A percentile compares a stretch with the other conserved stretches of the same genome.
These are phyloP conservation scores for Corythornis leucogaster DNA, from an alignment of 2,797 vertebrate genomes.

Conservation along the genomic window DNA sequence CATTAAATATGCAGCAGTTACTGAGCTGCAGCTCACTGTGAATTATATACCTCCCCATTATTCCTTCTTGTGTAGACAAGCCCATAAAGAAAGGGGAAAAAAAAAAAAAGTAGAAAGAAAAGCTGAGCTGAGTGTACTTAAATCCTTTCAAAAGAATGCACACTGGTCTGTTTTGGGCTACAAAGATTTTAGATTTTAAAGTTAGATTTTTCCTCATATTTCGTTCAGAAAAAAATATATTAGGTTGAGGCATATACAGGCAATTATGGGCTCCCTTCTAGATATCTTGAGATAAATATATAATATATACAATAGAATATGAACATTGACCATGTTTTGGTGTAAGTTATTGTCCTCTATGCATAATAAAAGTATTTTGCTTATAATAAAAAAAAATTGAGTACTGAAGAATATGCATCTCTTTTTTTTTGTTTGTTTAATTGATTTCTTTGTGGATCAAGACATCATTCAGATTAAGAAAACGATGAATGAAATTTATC, in stretches of 20 bases:
- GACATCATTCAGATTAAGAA: neutral
- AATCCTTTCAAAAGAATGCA: neutral
- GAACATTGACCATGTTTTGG: neutral
- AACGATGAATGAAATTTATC: neutral
- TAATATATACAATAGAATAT: neutral
- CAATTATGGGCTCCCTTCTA: neutral
- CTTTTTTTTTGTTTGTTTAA: neutral
- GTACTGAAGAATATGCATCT: neutral
- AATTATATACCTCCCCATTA: constrained; percentile 35
- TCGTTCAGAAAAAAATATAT: neutral
- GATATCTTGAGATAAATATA: neutral
- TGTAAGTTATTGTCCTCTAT: neutral
- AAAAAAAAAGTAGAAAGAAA: neutral
- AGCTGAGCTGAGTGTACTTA: neutral
- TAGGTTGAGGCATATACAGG: neutral
- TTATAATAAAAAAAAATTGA: neutral
- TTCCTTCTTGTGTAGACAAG: constrained; percentile 11
- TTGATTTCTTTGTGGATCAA: neutral
- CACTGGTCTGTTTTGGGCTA: neutral
- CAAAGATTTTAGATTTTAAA: neutral
- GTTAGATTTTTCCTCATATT: neutral
- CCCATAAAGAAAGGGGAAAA: neutral
- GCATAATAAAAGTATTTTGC: neutral
- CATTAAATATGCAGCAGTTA: constrained; percentile 53
- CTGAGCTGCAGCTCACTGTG: constrained; percentile 23